Conservation (phyloP, 2,113 vertebrate species). For the Glaucidium brasilianum region DNA sequence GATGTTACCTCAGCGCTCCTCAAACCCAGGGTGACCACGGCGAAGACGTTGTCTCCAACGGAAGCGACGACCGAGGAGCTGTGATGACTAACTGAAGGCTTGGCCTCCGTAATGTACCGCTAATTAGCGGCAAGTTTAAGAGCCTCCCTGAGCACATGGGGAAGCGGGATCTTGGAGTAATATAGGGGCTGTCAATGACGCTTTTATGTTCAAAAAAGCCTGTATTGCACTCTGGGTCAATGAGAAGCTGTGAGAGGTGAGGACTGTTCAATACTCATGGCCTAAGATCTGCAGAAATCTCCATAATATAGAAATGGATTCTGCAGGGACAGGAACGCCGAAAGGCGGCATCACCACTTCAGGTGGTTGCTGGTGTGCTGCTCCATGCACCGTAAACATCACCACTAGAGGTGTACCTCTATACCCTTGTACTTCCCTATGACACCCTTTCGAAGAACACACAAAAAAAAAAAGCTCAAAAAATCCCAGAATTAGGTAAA, state of each 20-base stretch:
- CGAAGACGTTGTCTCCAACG: not conserved
- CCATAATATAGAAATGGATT: constrained; percentile 72
- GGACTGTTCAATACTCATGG: constrained; percentile 77
- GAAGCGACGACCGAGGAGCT: not conserved
- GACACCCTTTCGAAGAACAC: not conserved
- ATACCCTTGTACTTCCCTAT: not conserved
- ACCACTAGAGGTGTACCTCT: not conserved
- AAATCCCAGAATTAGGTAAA: not conserved
- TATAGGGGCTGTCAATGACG: constrained; percentile 68
- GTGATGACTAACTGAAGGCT: not conserved
- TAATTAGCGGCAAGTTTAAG: constrained; percentile 63
- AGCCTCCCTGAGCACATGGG: constrained; percentile 57
- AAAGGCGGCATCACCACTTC: constrained; percentile 33
- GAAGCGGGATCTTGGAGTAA: constrained; percentile 69
- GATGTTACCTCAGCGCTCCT: not conserved
- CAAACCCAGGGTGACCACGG: not conserved
- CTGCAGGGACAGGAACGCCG: constrained; percentile 69
- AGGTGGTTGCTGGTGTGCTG: constrained; percentile 42
- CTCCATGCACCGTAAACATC: constrained; percentile 27
- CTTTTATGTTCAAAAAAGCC: constrained; percentile 77
- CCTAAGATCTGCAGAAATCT: constrained; percentile 78
- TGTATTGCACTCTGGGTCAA: constrained; percentile 74
- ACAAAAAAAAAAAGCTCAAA: not conserved
- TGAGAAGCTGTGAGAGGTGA: constrained; percentile 74
- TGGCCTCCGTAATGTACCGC: constrained; percentile 31